Evolutionary conservation across 1,140 invertebrate genomes (phyloP).

Genomic region (Drosophila kurseongensis): DNA sequence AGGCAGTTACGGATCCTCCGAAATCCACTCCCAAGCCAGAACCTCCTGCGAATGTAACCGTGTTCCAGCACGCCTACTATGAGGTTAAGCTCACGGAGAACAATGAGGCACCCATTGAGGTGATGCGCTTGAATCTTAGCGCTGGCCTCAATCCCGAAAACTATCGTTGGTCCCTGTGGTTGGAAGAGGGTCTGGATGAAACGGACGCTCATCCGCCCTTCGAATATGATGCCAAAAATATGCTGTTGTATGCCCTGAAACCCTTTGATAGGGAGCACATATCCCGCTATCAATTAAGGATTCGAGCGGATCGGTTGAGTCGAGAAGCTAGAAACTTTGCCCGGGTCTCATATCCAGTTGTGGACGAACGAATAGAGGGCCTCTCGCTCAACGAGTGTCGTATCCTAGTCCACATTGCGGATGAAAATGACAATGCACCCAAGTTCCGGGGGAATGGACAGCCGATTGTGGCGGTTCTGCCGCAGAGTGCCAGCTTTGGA

Average conservation of each 20-base stretch:
- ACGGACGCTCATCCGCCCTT: slow-evolving; percentile 85
- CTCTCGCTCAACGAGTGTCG: slow-evolving; percentile 86
- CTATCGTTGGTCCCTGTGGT: slow-evolving; percentile 75
- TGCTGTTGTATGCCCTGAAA: slow-evolving; percentile 88
- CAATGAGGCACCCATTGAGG: slow-evolving; percentile 88
- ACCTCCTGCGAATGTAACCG: slow-evolving; percentile 72
- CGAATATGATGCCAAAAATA: slow-evolving; percentile 89
- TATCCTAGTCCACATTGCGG: slow-evolving; percentile 89
- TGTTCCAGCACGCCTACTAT: slow-evolving; percentile 91
- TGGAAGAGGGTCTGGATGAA: slow-evolving; percentile 73
- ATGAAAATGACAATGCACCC: slow-evolving; percentile 93
- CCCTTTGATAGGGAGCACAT: slow-evolving; percentile 89
- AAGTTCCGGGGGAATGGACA: slow-evolving; percentile 89
- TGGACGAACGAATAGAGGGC: slow-evolving; percentile 88
- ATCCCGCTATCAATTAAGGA: slow-evolving; percentile 88
- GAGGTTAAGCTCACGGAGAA: slow-evolving; percentile 92
- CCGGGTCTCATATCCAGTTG: slow-evolving; percentile 90
- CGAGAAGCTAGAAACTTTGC: slow-evolving; percentile 86
- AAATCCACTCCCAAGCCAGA: slow-evolving; percentile 54
- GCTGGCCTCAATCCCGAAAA: slow-evolving; percentile 85
- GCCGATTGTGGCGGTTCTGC: slow-evolving; percentile 91
- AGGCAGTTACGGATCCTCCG: slow-evolving; percentile 86
- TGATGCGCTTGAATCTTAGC: slow-evolving; percentile 89
- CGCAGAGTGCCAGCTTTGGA: slow-evolving; percentile 91
- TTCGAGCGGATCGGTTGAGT: slow-evolving; percentile 87